Percentiles rank a stretch among this genome's conserved stretches.
These are phyloP conservation scores for Syngnathus rostellatus DNA, from an alignment of 2,797 vertebrate species.

Conservation along the genomic window DNA sequence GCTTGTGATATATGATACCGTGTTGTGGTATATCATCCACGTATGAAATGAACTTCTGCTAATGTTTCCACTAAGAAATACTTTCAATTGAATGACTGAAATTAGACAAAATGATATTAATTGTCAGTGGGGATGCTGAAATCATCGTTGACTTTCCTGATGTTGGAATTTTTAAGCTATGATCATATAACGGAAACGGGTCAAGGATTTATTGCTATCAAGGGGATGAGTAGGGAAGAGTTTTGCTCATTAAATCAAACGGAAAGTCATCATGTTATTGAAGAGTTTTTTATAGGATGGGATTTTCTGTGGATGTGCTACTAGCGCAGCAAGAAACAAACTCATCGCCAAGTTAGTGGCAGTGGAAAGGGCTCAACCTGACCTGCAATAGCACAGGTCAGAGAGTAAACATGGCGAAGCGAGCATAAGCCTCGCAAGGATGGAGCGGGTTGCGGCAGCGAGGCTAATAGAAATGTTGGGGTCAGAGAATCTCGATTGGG, in stretches of 20 bases:
- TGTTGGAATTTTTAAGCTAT: neutral
- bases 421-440: slow-evolving; percentile 16
- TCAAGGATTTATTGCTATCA: neutral
- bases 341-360: slow-evolving; percentile 18
- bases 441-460: slow-evolving; percentile 5
- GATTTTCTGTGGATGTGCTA: slow-evolving; percentile 5
- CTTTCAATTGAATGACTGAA: neutral
- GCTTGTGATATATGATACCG: neutral
- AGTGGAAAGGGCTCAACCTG: slow-evolving; percentile 33
- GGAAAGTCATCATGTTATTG: slow-evolving; percentile 40
- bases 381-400: slow-evolving; percentile 56
- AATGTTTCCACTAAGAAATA: neutral
- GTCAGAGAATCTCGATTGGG: slow-evolving; percentile 38
- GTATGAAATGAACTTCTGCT: neutral
- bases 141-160: neutral
- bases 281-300: slow-evolving; percentile 46
- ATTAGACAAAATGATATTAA: neutral
- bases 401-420: slow-evolving; percentile 23
- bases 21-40: neutral
- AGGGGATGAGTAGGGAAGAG: neutral
- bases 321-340: neutral
- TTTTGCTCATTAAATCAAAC: slow-evolving; percentile 9
- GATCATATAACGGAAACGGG: neutral
- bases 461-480: slow-evolving; percentile 48
- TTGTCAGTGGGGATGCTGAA: neutral